Base-by-base conservation (phyloP, 2,113 vertebrate genomes). In the Chloroceryle aenea region DNA sequence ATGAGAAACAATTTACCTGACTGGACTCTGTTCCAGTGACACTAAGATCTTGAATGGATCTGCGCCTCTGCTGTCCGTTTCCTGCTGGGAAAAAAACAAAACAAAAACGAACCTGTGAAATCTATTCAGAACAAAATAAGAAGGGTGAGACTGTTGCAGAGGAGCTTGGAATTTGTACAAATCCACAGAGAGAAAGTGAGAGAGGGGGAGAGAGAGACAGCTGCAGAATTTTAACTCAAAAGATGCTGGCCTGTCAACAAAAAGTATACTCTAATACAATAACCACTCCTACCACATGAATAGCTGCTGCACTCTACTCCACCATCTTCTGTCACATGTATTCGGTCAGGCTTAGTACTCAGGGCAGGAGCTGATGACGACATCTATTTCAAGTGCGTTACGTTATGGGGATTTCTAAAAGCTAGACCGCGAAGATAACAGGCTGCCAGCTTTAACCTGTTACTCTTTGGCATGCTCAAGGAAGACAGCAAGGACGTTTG, bases 11-110 rank as follows among this genome's bases (percentile, higher is more conserved):
- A 53, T 72, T 98, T 99, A 99, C 99, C 99, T 99, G 99, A 98
- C 98, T 99, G 97, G 99, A 98, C 92, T 99, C 99, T 79, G 98
- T 98, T 96, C 98, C 98, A 96, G 99, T 97, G 92, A 98, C 98
- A 64, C 98, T 98, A 82, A 99, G 98, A 92, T 99, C 99, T 98
- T 99, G 99, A 87, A 99, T 98, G 73, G 99, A 99, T 95, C 99
- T 99, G 66, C 99, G 99, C 97, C 99, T 99, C 98, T 99, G 99
- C 75, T 99, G 97, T 79, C 99, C 99, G 67, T 98, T 99, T 93
- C 98, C 98, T 98, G 98, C 98, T 98, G 97, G 96, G 95, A 93
- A 97, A 95, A 95, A 96, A 72, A 29, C 84, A 95, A 89, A 97
- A 91, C 97, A 83, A 97, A 85, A 97, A 95, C 84, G 96, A 96